These are phyloP conservation scores for Hydractinia symbiolongicarpus DNA, from an alignment of 30 jellyfish, hydroid and myxozoan species.

Conservation along the genomic window DNA sequence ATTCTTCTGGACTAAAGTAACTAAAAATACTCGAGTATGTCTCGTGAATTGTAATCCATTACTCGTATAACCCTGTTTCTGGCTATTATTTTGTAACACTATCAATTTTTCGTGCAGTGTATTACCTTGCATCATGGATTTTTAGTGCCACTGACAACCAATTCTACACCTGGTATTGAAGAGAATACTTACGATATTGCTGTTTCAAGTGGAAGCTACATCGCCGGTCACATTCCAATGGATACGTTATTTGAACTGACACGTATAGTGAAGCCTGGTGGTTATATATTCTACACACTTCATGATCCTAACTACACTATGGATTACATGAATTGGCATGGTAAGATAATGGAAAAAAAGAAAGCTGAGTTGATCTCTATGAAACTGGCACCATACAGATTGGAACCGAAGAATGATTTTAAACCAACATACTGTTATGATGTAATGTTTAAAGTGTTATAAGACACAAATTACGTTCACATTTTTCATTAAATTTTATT, in stretches of 20 bases:
- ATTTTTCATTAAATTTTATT: no score
- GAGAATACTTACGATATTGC: constrained; percentile 27
- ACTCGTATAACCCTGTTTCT: no score
- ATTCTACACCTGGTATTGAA: constrained; percentile 19
- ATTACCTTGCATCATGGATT: no score
- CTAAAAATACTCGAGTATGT: no score
- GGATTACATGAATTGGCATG: constrained; percentile 11
- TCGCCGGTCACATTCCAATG: constrained; percentile 28
- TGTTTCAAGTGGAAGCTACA: constrained; percentile 11
- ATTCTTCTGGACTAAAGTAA: no score
- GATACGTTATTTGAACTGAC: constrained; percentile 6
- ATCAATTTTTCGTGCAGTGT: no score
- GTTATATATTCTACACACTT: constrained; percentile 19
- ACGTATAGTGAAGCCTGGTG: constrained; percentile 32
- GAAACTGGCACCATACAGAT: constrained; percentile 11
- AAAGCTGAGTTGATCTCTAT: constrained; percentile 22
- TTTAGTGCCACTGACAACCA: constrained; percentile 18
- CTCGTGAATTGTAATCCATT: no score
- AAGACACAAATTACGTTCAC: neutral
- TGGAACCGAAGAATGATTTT: constrained; percentile 5
- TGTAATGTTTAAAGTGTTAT: constrained; percentile 1
- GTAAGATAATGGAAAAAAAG: constrained; percentile 5
- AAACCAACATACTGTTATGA: neutral
- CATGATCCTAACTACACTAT: constrained; percentile 22
- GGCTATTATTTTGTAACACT: no score